Evolutionary conservation across 2,797 vertebrate species (phyloP).

Genomic region (Aulostomus chinensis): DNA sequence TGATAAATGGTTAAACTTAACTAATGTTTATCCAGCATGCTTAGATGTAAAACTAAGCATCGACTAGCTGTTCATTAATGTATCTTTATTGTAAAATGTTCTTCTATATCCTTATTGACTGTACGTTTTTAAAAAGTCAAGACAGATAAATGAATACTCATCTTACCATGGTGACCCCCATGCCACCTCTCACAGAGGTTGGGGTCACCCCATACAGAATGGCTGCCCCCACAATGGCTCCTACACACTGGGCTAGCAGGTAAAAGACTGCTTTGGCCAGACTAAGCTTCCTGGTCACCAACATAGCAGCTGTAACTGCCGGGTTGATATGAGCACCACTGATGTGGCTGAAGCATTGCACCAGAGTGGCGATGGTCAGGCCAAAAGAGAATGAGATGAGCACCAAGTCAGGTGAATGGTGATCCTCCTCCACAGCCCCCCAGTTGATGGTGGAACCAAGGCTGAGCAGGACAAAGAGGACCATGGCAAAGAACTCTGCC

Average conservation of each 20-base stretch:
- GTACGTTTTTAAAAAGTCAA: too few species aligned
- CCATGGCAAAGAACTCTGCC: constrained; percentile 87
- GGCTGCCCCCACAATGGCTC: constrained; percentile 84
- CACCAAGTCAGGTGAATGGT: constrained; percentile 81
- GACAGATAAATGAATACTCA: not conserved
- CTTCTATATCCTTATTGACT: too few species aligned
- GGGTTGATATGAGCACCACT: constrained; percentile 92
- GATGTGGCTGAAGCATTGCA: constrained; percentile 91
- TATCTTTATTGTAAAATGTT: too few species aligned
- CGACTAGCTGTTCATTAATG: too few species aligned
- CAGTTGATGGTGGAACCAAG: constrained; percentile 90
- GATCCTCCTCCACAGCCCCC: constrained; percentile 71
- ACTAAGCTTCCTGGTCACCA: constrained; percentile 88
- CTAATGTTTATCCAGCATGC: too few species aligned
- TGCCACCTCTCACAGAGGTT: constrained; percentile 75
- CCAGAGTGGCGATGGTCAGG: constrained; percentile 89
- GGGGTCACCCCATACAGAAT: constrained; percentile 89
- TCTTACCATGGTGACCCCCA: constrained; percentile 87
- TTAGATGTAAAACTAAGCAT: too few species aligned
- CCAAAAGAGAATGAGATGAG: constrained; percentile 92
- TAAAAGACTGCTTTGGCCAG: constrained; percentile 88
- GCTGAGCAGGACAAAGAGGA: constrained; percentile 88
- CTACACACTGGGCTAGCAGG: constrained; percentile 86
- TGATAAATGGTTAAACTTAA: too few species aligned
- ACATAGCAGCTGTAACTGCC: constrained; percentile 87